Evolutionary conservation across 2,797 vertebrate species (phyloP).

Genomic region (Microctenopoma steveboyesi): DNA sequence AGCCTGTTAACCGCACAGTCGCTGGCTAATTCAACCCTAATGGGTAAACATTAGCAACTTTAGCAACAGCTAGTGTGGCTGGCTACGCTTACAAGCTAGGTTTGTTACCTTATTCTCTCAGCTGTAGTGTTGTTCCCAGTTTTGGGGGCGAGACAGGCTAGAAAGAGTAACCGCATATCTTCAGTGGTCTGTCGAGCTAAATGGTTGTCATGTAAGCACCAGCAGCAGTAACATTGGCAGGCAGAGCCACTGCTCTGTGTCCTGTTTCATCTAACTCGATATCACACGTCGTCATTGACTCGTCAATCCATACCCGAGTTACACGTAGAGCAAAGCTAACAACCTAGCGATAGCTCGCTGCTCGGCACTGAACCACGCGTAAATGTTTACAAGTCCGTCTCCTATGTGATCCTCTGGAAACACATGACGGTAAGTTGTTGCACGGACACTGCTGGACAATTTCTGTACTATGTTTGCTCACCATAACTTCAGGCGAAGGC

Average conservation of each 20-base stretch:
- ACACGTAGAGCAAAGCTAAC: neutral
- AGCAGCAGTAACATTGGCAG: neutral
- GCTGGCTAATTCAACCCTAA: neutral
- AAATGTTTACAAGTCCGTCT: constrained; percentile 75
- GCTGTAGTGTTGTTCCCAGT: constrained; percentile 94
- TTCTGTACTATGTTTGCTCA: neutral
- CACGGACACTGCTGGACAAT: neutral
- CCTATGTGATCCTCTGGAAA: constrained; percentile 73
- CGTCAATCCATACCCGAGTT: constrained; percentile 31
- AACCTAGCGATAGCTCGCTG: neutral
- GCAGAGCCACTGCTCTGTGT: neutral
- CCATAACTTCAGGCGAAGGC: neutral
- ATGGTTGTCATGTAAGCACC: neutral
- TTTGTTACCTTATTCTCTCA: constrained; percentile 87
- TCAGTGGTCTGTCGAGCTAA: constrained; percentile 15
- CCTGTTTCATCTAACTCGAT: constrained; percentile 5
- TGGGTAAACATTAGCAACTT: neutral
- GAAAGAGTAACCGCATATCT: constrained; percentile 89
- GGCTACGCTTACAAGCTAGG: constrained; percentile 4
- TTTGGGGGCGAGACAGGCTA: constrained; percentile 87
- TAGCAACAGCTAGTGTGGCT: constrained; percentile 6
- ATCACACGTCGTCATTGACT: constrained; percentile 55
- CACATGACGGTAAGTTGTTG: constrained; percentile 28
- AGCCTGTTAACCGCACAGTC: neutral
- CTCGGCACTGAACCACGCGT: constrained; percentile 11